These are phyloP conservation scores for Chloromyia formosa DNA, from an alignment of 2,888 invertebrate genomes.

Conservation along the genomic window DNA sequence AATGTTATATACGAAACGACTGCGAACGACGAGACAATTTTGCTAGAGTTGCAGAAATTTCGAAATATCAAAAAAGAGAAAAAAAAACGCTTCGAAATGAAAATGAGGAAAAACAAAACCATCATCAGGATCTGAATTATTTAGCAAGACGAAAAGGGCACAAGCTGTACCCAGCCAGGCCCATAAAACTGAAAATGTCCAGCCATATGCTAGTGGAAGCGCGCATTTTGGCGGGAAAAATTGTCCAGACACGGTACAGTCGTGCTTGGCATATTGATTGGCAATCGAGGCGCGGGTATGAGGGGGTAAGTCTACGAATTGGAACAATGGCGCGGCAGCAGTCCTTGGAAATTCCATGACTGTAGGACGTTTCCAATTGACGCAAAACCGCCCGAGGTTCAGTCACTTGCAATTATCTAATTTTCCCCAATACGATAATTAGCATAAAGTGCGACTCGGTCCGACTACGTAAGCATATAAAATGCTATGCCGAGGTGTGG, in stretches of 20 bases:
- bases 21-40: constrained; percentile 20
- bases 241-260: not conserved
- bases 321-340: not conserved
- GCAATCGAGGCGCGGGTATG: not conserved
- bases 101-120: no score
- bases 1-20: no score
- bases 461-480: constrained; percentile 34
- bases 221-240: constrained; percentile 33
- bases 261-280: not conserved
- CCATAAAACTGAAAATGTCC: no score
- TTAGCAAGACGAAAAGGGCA: no score
- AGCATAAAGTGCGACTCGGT: constrained; percentile 11
- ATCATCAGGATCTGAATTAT: no score
- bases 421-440: constrained; percentile 26
- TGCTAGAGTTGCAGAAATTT: constrained; percentile 34
- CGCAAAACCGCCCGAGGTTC: not conserved
- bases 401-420: constrained; percentile 8
- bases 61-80: not conserved
- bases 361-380: not conserved
- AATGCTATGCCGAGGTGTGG: not conserved
- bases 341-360: not conserved
- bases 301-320: not conserved
- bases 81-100: no score
- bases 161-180: no score
- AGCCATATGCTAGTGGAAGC: not conserved